A percentile compares a stretch with the other conserved stretches of the same genome.
Conservation (phyloP, 2,888 invertebrate genomes). For the Drosophila lutescens region DNA sequence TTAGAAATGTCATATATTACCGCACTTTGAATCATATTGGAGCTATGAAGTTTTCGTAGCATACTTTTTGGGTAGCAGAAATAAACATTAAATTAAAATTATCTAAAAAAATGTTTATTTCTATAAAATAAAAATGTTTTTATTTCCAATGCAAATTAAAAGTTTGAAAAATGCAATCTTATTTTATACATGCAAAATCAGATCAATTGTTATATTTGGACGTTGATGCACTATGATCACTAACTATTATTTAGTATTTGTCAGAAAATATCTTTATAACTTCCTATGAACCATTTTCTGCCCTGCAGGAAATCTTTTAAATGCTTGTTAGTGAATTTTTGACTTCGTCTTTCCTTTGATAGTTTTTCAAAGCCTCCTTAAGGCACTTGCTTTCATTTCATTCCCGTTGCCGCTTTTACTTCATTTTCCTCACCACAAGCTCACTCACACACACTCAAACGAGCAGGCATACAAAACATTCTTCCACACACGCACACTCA, state of each 20-base stretch:
- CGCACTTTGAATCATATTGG: not conserved
- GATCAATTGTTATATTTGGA: too few species aligned
- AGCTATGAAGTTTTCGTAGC: not conserved
- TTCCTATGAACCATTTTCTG: not conserved
- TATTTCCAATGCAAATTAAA: too few species aligned
- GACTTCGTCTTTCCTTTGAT: constrained; percentile 9
- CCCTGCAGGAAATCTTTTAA: not conserved
- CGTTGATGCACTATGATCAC: too few species aligned
- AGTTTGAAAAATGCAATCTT: too few species aligned
- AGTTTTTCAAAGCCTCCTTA: constrained; percentile 34
- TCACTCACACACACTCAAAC: constrained; percentile 43
- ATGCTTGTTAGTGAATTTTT: constrained; percentile 8
- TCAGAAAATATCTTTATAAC: not conserved
- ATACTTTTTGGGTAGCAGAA: constrained; percentile 4
- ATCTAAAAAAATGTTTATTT: too few species aligned
- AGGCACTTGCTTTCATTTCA: constrained; percentile 77
- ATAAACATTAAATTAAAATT: not conserved
- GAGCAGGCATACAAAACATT: constrained; percentile 38
- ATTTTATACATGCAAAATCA: too few species aligned
- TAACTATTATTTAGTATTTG: too few species aligned
- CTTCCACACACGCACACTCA: constrained; percentile 21
- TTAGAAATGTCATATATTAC: too few species aligned
- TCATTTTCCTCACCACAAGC: constrained; percentile 67
- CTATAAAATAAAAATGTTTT: too few species aligned
- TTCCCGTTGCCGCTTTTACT: constrained; percentile 67